A percentile compares a stretch with the other conserved stretches of the same genome.
These are phyloP conservation scores for Idaea aversata DNA, from an alignment of 2,888 invertebrate species.

Conservation along the genomic window DNA sequence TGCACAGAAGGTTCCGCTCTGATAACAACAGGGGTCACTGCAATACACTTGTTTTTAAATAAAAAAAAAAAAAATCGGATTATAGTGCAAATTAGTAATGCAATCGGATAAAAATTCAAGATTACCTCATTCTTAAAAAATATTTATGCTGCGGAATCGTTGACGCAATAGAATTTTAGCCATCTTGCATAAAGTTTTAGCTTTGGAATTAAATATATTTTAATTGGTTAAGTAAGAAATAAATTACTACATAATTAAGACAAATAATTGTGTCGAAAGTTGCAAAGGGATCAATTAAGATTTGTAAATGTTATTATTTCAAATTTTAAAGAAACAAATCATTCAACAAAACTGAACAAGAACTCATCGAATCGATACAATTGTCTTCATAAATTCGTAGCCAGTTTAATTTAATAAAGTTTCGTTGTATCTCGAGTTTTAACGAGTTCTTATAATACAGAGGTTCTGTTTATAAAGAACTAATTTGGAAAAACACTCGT, in stretches of 20 bases:
- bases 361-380: not conserved
- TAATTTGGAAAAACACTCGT: slow-evolving; percentile 22
- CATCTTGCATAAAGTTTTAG: not conserved
- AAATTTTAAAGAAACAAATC: slow-evolving; percentile 8
- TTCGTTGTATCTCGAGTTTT: slow-evolving; percentile 26
- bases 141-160: not conserved
- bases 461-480: slow-evolving; percentile 14
- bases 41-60: slow-evolving; percentile 28
- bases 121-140: not conserved
- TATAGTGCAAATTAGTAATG: not conserved
- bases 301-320: slow-evolving; percentile 9
- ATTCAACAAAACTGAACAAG: not conserved
- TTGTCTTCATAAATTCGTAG: not conserved
- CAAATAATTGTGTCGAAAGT: not conserved
- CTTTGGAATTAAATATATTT: not conserved
- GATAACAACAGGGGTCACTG: slow-evolving; percentile 44
- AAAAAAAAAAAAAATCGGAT: not conserved
- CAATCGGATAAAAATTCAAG: not conserved
- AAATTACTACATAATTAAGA: not conserved
- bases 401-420: slow-evolving; percentile 26
- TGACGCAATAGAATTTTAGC: not conserved
- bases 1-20: slow-evolving; percentile 49
- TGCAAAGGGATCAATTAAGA: slow-evolving; percentile 7
- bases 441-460: slow-evolving; percentile 24
- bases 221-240: not conserved